Evolutionary conservation across 2,113 vertebrate species (phyloP), one percentile per base, ranked within the genome.

Genomic region (Rissa tridactyla): DNA sequence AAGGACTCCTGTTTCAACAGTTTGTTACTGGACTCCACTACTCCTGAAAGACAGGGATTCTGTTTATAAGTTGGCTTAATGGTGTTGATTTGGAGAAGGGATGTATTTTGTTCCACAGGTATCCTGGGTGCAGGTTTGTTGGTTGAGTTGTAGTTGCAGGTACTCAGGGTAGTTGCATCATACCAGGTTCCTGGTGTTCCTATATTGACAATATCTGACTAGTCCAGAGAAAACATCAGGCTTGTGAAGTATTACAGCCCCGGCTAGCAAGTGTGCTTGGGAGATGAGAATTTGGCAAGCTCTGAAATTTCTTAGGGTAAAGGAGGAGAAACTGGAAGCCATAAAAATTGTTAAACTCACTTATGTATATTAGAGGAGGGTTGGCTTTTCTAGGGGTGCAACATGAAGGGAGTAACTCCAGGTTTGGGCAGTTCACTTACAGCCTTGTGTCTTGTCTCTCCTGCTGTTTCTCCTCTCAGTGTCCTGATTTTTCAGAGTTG

Each of bases 341-440:
- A 6, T 82, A 64, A 46, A 54, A 66, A 25, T 13, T 38, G 23
- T 29, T 78, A 22, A 52, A 60, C 11, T 54, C 2, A 0, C 4
- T 86, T 78, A 17, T 20, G 9, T 1, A 0, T 79, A 1, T 54
- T 44, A n/a, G 38, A 26, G 29, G 36, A 54, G 2, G 3, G 8
- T 38, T 75, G 61, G 18, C 46, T 30, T 21, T n/a, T 69, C 15
- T 23, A 83, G 61, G 32, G 34, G 22, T 47, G 22, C 25, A 40
- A 0, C 0, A 0, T 15, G 22, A 80, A 69, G 34, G 64, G 29
- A 73, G 62, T 84, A 1, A 30, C 6, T 79, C 29, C 30, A 58
- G 15, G 12, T 71, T 65, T 76, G 55, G 54, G 15, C 29, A 68
- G 20, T 62, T 84, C 3, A 13, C 49, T 76, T 72, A n/a, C 0